Base-by-base conservation (phyloP, 2,888 invertebrate genomes). In the Aphrophora alni region DNA sequence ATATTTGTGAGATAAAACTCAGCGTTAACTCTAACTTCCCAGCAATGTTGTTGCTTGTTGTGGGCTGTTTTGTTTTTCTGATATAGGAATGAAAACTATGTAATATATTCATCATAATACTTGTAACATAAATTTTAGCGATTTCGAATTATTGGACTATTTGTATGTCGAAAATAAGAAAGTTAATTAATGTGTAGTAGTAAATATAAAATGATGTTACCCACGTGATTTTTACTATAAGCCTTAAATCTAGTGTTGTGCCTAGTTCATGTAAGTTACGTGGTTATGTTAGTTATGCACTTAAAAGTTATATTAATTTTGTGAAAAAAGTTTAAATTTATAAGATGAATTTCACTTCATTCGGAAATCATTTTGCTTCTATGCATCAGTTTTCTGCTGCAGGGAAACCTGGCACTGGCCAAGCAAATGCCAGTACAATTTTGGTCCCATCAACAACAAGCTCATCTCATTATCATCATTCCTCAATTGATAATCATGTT, bases 341-440 rank as follows among this genome's bases (percentile, higher is more conserved):
- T 21, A 21, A 59, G 59, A 77, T 77, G 77, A 77, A 77, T 77
- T 77, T 77, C 44, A 70, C 77, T 38, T 70, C 69, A 38, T 77
- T 77, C 38, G 70, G 70, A 3, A 77, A 77, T 17, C 69, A 77
- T 38, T 77, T 77, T 26, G 77, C 71, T 77, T 70, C 77, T 26
- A 71, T 77, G 77, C 77, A 77, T 27, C 77, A 77, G 70, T 77
- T 77, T 70, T 70, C 70, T 21, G 14, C 77, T 70, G 77, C 70
- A 38, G 71, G 70, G 4, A 77, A 77, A 38, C 38, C 71, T 33
- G 38, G 77, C 12, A 71, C 69, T 70, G 70, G 69, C 5, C 70
- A 77, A 38, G 70, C 38, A 38, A 77, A 77, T 70, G 38, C 71
- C 33, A 44, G 70, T 17, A 70, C 71, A n/a, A 77, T 77, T 71